phyloP scores from a whole-genome alignment of 2,888 invertebrate genomes.

The Caenorhabditis sp. region DNA sequence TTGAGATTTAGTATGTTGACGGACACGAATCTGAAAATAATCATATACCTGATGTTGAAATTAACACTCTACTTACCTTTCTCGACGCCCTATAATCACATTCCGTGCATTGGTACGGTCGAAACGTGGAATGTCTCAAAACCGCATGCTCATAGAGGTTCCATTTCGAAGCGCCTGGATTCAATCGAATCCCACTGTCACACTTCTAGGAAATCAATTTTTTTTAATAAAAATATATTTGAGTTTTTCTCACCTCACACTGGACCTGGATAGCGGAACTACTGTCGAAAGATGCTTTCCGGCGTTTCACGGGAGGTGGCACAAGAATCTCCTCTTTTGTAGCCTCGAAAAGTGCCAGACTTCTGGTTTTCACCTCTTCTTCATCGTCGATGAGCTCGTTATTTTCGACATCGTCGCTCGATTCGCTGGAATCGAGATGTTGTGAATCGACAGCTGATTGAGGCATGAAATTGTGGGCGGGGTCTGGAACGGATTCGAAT shows the following conservation, averaged over 20 bases:
- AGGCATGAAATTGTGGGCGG: too few species aligned
- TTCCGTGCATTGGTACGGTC: slow-evolving; percentile 36
- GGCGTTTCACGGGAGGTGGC: slow-evolving; percentile 10
- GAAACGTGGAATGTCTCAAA: slow-evolving; percentile 38
- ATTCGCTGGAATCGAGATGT: too few species aligned
- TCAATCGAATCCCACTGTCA: slow-evolving; percentile 16
- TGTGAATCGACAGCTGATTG: too few species aligned
- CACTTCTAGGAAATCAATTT: slow-evolving; percentile 9
- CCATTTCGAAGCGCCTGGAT: slow-evolving; percentile 45
- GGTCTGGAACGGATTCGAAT: too few species aligned
- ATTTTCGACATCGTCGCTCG: not conserved
- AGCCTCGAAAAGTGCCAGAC: not conserved
- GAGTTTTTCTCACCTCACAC: not conserved
- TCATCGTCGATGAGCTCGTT: slow-evolving; percentile 12
- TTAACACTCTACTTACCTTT: slow-evolving; percentile 11
- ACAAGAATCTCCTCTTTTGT: slow-evolving; percentile 16
- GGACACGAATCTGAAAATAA: slow-evolving; percentile 17
- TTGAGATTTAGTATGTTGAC: slow-evolving; percentile 31
- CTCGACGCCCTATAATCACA: slow-evolving; percentile 38
- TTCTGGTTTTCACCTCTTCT: slow-evolving; percentile 4
- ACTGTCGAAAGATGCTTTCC: not conserved
- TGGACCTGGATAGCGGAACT: not conserved
- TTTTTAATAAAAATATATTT: not conserved
- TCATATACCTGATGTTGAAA: not conserved
- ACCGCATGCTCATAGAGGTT: slow-evolving; percentile 47